phyloP scores from a whole-genome alignment of 2,797 vertebrate genomes.

The Adelosebastes latens region DNA sequence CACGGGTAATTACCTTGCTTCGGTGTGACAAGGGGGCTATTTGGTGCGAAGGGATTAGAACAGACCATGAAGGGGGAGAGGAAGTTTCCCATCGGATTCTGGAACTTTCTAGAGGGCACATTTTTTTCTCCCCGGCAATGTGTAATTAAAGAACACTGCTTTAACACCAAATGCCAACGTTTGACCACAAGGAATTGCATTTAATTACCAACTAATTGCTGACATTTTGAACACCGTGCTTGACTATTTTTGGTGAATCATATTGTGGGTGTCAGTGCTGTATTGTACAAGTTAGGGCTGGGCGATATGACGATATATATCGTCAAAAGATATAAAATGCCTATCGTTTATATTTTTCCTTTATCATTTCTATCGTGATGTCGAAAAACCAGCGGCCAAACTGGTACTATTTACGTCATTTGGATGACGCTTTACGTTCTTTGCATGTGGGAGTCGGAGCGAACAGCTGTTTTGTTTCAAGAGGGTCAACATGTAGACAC shows the following conservation, averaged over 20 bases:
- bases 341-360: too few species aligned
- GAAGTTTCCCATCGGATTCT: constrained; percentile 24
- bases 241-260: neutral
- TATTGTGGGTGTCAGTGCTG: neutral
- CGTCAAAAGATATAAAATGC: too few species aligned
- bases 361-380: too few species aligned
- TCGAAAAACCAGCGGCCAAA: too few species aligned
- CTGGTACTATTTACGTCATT: too few species aligned
- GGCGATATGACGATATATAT: too few species aligned
- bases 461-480: too few species aligned
- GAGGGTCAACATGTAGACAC: too few species aligned
- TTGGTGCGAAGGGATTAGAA: constrained; percentile 24
- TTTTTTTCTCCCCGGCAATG: neutral
- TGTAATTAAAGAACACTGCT: constrained; percentile 19
- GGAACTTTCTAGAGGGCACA: constrained; percentile 35
- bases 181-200: constrained; percentile 26
- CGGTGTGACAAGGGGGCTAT: constrained; percentile 31
- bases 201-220: constrained; percentile 47
- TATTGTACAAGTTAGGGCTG: too few species aligned
- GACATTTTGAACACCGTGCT: constrained; percentile 24
- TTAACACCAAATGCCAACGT: constrained; percentile 28
- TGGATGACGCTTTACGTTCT: too few species aligned
- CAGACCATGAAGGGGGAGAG: neutral
- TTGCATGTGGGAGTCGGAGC: too few species aligned
- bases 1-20: constrained; percentile 63